Conservation (phyloP, 1,140 invertebrate genomes). For the Drosophila carrolli region DNA sequence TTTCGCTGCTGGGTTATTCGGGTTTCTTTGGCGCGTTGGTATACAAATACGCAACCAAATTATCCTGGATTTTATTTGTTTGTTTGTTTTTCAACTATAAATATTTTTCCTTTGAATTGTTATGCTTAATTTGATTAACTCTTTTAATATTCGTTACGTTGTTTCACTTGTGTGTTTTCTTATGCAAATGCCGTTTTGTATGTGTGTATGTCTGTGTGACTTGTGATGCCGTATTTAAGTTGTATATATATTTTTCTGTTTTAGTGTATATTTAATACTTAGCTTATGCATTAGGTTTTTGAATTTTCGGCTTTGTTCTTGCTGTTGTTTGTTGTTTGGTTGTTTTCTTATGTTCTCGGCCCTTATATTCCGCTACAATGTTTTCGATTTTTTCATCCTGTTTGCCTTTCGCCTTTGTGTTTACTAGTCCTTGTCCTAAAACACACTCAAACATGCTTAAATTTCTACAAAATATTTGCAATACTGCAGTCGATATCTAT, state of each 20-base stretch:
- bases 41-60: constrained; percentile 75
- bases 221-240: constrained; percentile 56
- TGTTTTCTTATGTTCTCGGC: constrained; percentile 44
- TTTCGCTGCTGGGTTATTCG: constrained; percentile 39
- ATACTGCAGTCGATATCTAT: constrained; percentile 84
- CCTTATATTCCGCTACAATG: constrained; percentile 58
- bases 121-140: constrained; percentile 78
- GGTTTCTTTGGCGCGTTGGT: constrained; percentile 66
- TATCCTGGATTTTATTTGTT: constrained; percentile 36
- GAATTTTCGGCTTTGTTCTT: constrained; percentile 50
- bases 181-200: constrained; percentile 57
- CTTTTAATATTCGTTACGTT: constrained; percentile 79
- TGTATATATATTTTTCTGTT: constrained; percentile 39
- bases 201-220: constrained; percentile 45
- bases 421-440: constrained; percentile 62
- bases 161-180: constrained; percentile 65
- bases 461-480: constrained; percentile 85
- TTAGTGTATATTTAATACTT: constrained; percentile 73
- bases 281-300: constrained; percentile 69
- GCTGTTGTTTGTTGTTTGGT: constrained; percentile 28
- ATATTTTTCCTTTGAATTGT: constrained; percentile 64
- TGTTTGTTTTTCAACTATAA: constrained; percentile 68
- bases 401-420: constrained; percentile 49
- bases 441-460: constrained; percentile 83
- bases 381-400: constrained; percentile 56